Conservation (phyloP, 2,797 vertebrate genomes). For the Microctenopoma lineatum region DNA sequence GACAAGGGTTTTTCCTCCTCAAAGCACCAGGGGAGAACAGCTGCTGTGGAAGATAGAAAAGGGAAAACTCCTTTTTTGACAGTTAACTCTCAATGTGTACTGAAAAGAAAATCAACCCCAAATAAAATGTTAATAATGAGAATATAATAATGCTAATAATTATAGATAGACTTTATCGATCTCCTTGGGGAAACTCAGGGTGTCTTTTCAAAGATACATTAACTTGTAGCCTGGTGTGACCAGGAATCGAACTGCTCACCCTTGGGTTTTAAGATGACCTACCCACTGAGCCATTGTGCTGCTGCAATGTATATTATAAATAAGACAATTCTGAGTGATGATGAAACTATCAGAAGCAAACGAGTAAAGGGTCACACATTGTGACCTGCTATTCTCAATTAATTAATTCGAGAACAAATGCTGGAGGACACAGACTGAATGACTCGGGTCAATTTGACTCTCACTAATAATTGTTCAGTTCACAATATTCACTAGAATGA, state of each 20-base stretch:
- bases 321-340: neutral
- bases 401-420: neutral
- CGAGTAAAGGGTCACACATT: neutral
- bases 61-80: neutral
- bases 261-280: too few species aligned
- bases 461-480: neutral
- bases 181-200: too few species aligned
- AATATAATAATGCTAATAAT: too few species aligned
- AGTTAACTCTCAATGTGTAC: neutral
- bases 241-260: too few species aligned
- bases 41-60: conserved; percentile 33
- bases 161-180: too few species aligned
- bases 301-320: neutral
- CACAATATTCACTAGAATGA: neutral
- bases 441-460: neutral
- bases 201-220: too few species aligned
- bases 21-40: conserved; percentile 16
- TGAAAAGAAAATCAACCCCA: neutral
- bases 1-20: neutral
- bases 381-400: neutral
- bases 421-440: neutral
- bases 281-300: too few species aligned
- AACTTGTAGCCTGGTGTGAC: too few species aligned
- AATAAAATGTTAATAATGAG: neutral
- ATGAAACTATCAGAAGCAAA: neutral